These are phyloP conservation scores for Zaprionus davidi DNA, from an alignment of 1,140 invertebrate species.

Conservation along the genomic window DNA sequence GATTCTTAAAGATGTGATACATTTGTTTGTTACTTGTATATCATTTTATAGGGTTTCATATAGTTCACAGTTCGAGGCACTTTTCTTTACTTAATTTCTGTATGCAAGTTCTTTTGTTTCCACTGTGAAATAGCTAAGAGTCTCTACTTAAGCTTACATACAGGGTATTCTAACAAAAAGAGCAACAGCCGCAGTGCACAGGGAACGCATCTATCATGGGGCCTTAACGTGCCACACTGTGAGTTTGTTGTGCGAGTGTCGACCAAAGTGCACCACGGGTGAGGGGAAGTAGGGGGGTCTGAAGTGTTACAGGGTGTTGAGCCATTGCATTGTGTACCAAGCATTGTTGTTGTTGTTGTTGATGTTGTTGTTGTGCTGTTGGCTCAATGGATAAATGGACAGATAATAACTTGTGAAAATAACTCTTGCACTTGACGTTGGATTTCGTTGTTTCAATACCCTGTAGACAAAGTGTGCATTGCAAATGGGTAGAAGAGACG, in stretches of 20 bases:
- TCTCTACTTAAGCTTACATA: background rate
- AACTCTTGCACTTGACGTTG: constrained; percentile 73
- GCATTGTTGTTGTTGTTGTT: background rate
- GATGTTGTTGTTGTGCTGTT: constrained; percentile 41
- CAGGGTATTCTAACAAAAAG: constrained; percentile 36
- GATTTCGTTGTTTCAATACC: constrained; percentile 27
- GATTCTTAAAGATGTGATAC: too few species aligned
- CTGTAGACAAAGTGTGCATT: background rate
- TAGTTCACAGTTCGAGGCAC: too few species aligned
- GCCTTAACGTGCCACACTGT: constrained; percentile 39
- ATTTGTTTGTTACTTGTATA: too few species aligned
- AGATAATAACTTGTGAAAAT: constrained; percentile 82
- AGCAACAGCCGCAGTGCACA: constrained; percentile 47
- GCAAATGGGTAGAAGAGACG: background rate
- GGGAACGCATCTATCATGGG: constrained; percentile 44
- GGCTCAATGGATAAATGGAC: constrained; percentile 78
- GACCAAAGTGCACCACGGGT: constrained; percentile 6
- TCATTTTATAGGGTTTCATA: too few species aligned
- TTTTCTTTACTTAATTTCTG: too few species aligned
- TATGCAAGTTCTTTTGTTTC: background rate
- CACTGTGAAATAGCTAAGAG: background rate
- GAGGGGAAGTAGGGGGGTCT: background rate
- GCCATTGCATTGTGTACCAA: constrained; percentile 47
- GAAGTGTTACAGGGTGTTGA: constrained; percentile 27
- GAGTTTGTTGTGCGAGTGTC: constrained; percentile 24